phyloP scores from a whole-genome alignment of 2,797 vertebrate genomes.

The Crax fasciolata region DNA sequence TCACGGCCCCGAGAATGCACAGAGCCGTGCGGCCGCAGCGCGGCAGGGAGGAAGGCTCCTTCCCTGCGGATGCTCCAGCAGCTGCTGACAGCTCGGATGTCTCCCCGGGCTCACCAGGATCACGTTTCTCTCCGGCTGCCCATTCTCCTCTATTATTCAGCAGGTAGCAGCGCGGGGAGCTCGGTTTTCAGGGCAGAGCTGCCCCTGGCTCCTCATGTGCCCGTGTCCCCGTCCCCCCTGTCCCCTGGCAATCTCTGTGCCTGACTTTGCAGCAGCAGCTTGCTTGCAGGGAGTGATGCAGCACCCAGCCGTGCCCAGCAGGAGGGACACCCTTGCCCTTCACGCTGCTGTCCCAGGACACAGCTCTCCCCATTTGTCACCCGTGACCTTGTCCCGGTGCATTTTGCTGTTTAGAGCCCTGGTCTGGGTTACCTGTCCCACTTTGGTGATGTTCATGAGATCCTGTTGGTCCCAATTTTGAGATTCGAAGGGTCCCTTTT shows the following conservation, averaged over 20 bases:
- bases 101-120: constrained; percentile 32
- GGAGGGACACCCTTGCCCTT: background rate
- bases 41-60: background rate
- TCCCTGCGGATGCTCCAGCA: background rate
- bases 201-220: background rate
- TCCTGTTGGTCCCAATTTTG: rapidly evolving
- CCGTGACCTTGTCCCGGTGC: background rate
- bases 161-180: constrained; percentile 69
- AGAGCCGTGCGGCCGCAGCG: background rate
- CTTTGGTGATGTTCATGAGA: background rate
- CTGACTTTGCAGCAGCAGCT: constrained; percentile 63
- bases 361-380: background rate
- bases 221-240: background rate
- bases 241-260: constrained; percentile 62
- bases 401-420: background rate
- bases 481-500: background rate
- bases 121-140: constrained; percentile 55
- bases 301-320: too few species aligned
- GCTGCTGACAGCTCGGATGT: constrained; percentile 52
- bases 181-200: constrained; percentile 51
- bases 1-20: background rate
- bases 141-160: constrained; percentile 74
- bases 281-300: background rate
- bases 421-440: rapidly evolving
- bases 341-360: background rate